A percentile compares a stretch with the other conserved stretches of the same genome.
Conservation (phyloP, 2,113 vertebrate genomes). For the Limanda limanda region DNA sequence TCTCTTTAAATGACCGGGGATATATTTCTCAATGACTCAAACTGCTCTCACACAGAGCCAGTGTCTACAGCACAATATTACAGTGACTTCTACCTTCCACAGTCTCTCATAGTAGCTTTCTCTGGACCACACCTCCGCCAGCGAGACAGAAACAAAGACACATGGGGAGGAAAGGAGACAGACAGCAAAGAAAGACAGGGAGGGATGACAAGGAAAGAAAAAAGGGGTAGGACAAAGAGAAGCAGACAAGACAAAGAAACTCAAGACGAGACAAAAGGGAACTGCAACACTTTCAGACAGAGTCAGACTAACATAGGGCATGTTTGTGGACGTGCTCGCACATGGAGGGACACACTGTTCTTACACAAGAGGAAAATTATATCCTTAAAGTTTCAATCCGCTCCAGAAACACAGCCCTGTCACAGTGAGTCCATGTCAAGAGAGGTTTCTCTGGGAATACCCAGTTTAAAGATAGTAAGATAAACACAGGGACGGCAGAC, state of each 20-base stretch:
- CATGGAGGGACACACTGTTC: neutral
- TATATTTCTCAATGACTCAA: conserved; percentile 10
- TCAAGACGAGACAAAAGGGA: conserved; percentile 45
- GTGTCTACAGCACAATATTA: conserved; percentile 30
- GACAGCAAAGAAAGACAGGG: conserved; percentile 45
- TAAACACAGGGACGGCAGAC: conserved; percentile 32
- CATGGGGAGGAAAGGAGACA: conserved; percentile 49
- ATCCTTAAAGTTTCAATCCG: conserved; percentile 18
- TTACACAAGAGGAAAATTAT: conserved; percentile 19
- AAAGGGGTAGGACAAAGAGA: conserved; percentile 45
- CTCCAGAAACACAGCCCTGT: conserved; percentile 5
- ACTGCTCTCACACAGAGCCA: conserved; percentile 42
- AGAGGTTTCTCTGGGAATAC: conserved; percentile 36
- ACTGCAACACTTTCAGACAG: conserved; percentile 32
- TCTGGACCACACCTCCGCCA: conserved; percentile 80
- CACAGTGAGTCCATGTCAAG: neutral
- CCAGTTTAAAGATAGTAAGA: conserved; percentile 39
- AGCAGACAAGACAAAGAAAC: conserved; percentile 65
- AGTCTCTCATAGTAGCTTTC: conserved; percentile 80
- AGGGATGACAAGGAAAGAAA: conserved; percentile 17
- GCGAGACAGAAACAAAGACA: conserved; percentile 74
- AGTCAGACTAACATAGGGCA: conserved; percentile 14
- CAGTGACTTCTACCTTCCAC: conserved; percentile 80
- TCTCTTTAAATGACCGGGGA: conserved; percentile 12
- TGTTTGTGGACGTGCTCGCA: conserved; percentile 30